A percentile compares a stretch with the other conserved stretches of the same genome.
Conservation (phyloP, 2,888 invertebrate genomes). For the Cheilosia vernalis region DNA sequence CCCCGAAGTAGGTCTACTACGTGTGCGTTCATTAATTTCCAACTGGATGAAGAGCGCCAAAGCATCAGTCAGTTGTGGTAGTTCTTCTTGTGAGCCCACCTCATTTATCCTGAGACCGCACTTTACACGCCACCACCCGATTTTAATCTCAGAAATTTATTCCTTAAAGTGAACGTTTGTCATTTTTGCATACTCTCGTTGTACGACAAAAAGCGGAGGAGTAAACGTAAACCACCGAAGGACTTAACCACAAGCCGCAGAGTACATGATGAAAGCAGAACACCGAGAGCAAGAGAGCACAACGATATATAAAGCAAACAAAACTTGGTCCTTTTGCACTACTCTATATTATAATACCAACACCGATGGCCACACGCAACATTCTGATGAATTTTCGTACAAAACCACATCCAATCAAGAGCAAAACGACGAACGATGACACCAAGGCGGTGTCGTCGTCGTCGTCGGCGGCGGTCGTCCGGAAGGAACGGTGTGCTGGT, state of each 20-base stretch:
- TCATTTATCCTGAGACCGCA: slow-evolving; percentile 42
- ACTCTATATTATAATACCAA: neutral
- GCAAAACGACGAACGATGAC: slow-evolving; percentile 36
- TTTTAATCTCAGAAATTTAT: slow-evolving; percentile 63
- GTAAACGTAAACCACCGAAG: slow-evolving; percentile 21
- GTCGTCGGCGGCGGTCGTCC: neutral
- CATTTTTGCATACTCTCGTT: slow-evolving; percentile 29
- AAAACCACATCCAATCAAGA: slow-evolving; percentile 66
- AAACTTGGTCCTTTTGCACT: slow-evolving; percentile 44
- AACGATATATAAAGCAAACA: slow-evolving; percentile 50
- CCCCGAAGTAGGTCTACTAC: slow-evolving; percentile 21
- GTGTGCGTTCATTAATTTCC: slow-evolving; percentile 56
- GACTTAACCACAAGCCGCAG: slow-evolving; percentile 53
- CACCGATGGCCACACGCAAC: slow-evolving; percentile 42
- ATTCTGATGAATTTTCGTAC: slow-evolving; percentile 64
- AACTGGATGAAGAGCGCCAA: slow-evolving; percentile 19
- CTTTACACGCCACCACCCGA: slow-evolving; percentile 46
- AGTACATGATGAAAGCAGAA: slow-evolving; percentile 49
- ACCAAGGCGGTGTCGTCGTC: slow-evolving; percentile 9
- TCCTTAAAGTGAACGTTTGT: slow-evolving; percentile 55
- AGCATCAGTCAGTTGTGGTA: slow-evolving; percentile 24
- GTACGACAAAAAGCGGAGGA: slow-evolving; percentile 17
- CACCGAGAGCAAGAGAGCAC: neutral
- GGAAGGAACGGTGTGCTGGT: slow-evolving; percentile 9
- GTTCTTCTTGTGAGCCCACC: slow-evolving; percentile 20